Evolutionary conservation across 2,797 vertebrate species (phyloP).

Genomic region (Setipinna tenuifilis): DNA sequence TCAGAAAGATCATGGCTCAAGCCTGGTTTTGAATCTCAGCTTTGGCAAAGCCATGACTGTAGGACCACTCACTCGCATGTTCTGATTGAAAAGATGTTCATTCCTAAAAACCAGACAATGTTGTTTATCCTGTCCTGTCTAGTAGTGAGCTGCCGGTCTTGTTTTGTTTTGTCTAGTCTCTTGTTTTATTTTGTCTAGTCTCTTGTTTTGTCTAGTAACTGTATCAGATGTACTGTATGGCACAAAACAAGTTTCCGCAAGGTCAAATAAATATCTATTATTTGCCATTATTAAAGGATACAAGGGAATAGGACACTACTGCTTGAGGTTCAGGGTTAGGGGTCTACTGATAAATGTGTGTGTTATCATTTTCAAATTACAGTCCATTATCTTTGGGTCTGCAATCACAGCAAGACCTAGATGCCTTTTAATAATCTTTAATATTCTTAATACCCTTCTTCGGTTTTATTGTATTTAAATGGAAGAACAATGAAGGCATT

Average conservation of each 20-base stretch:
- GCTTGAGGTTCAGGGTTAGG: background rate
- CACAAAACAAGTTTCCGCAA: no score
- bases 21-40: conserved; percentile 1
- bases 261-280: no score
- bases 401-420: background rate
- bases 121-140: no score
- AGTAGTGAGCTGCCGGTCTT: no score
- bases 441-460: background rate
- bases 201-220: no score
- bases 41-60: background rate
- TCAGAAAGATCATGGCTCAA: background rate
- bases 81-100: background rate
- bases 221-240: no score
- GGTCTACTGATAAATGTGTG: background rate
- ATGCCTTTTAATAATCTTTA: background rate
- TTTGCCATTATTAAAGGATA: background rate
- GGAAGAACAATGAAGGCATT: no score
- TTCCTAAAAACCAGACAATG: background rate
- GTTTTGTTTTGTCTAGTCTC: no score
- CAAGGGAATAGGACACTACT: background rate
- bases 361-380: background rate
- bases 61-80: background rate
- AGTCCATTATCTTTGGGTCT: background rate
- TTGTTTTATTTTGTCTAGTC: no score
- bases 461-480: no score